Evolutionary conservation across 2,888 invertebrate species (phyloP), one percentile per base, ranked within the genome.

Genomic region (Leucoma salicis): DNA sequence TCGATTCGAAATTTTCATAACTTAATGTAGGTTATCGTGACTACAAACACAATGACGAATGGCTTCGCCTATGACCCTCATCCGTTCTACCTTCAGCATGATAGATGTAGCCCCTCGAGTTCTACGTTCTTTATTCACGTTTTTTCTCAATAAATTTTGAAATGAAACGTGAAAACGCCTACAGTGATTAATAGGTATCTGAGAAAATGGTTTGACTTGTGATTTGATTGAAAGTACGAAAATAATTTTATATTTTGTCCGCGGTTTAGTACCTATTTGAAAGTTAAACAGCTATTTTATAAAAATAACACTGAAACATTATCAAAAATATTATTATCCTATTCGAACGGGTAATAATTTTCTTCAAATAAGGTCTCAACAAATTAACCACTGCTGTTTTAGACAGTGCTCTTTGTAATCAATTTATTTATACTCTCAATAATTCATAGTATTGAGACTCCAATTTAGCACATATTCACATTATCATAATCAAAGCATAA

Each of bases 1-100:
- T 8, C 33, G n/a, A 18, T 7, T 5, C 12, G 14, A 13, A 29
- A 29, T 29, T 29, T 29, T 29, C 29, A 31, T 31, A 43, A 38
- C 33, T 39, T 25, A 44, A 32, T 44, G 27, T 35, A 28, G 35
- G 35, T 18, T 21, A 38, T n/a, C 28, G 32, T 28, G 14, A 11
- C 14, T 35, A 50, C 40, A 45, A 57, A 52, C 44, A 42, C 33
- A 41, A 37, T 56, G 44, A 56, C 16, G 33, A 46, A 56, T 45
- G 36, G 31, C 32, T 25, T 11, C 28, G 28, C 31, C 39, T 28
- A 32, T 35, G 43, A 43, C 32, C 43, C 28, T 32, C 28, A 46
- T 43, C 41, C 31, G 31, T 45, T 39, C 31, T 39, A 18, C 36
- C 35, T 32, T 28, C 31, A 11, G 6, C 8, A 13, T 45, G 40